phyloP scores from a whole-genome alignment of 1,140 invertebrate genomes.

The Lasioglossum albipes region DNA sequence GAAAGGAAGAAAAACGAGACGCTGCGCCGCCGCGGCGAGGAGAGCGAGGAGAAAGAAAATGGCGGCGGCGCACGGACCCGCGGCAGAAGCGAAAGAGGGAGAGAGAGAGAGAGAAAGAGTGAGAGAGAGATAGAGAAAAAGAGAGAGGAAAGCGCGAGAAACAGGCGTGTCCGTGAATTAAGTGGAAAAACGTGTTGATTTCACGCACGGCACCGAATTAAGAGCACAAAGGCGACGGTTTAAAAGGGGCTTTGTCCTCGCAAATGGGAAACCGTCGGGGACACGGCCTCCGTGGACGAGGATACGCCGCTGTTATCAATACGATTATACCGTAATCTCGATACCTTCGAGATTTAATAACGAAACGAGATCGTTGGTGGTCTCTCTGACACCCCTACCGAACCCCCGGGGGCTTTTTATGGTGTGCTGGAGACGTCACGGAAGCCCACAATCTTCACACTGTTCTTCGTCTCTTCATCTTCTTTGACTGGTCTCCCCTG shows the following conservation, averaged over 20 bases:
- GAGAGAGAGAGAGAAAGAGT: no score
- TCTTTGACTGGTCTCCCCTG: no score
- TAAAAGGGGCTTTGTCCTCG: conserved; percentile 66
- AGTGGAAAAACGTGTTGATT: conserved; percentile 70
- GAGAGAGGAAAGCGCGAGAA: conserved; percentile 30
- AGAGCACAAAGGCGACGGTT: conserved; percentile 64
- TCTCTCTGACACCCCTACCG: conserved; percentile 17
- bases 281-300: conserved; percentile 12
- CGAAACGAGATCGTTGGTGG: conserved; percentile 44
- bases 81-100: neutral
- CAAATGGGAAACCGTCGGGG: conserved; percentile 59
- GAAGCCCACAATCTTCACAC: no score
- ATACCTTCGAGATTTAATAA: conserved; percentile 46
- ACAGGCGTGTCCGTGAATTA: conserved; percentile 67
- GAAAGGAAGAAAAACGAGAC: neutral
- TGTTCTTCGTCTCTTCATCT: no score
- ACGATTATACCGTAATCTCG: conserved; percentile 48
- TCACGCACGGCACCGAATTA: conserved; percentile 68
- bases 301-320: conserved; percentile 45
- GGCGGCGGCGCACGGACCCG: neutral
- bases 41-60: neutral
- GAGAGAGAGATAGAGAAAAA: no score
- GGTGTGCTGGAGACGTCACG: no score
- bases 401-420: no score
- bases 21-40: neutral